phyloP scores from a whole-genome alignment of 2,113 vertebrate species.

The human region GRCh38 chr5:32613001-32613500 shows the following conservation, averaged over 20 bases:
- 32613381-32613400: not conserved
- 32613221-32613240: accelerated
- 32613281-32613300: not conserved
- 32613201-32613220: not conserved
- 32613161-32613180: not conserved
- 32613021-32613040: not conserved
- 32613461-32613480: not conserved
- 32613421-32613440: not conserved
- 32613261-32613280: conserved; percentile 64
- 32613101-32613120: not conserved
- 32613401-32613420: not conserved
- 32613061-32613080: not conserved
- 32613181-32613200: not conserved
- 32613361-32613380: not conserved
- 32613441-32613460: conserved; percentile 3
- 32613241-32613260: not conserved
- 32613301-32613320: not conserved
- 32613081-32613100: not conserved
- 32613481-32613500: not conserved
- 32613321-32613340: not conserved
- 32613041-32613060: not conserved
- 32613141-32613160: not conserved
- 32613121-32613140: not conserved
- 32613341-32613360: not conserved
- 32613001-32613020: not conserved